These are phyloP conservation scores for Psittacula cyanocephala DNA, from an alignment of 2,113 vertebrate species.

Conservation along the genomic window DNA sequence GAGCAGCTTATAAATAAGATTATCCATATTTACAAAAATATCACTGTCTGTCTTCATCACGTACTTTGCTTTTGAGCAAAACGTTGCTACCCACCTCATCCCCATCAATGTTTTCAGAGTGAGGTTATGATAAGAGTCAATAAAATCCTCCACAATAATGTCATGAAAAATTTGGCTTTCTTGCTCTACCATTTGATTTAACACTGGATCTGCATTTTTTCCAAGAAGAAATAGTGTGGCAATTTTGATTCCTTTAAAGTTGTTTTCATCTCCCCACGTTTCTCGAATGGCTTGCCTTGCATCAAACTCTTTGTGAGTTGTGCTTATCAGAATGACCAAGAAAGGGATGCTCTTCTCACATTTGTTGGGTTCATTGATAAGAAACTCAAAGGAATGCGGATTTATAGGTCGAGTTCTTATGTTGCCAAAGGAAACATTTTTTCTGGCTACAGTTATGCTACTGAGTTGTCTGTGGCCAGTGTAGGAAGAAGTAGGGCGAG, in stretches of 20 bases:
- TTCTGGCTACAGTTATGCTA: constrained; percentile 80
- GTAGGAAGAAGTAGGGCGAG: constrained; percentile 89
- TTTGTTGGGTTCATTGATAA: constrained; percentile 95
- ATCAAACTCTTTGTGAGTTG: constrained; percentile 97
- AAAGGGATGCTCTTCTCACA: constrained; percentile 89
- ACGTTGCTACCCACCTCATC: constrained; percentile 96
- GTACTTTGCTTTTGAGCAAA: constrained; percentile 96
- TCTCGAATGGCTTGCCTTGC: constrained; percentile 96
- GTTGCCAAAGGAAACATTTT: constrained; percentile 91
- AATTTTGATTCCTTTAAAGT: constrained; percentile 88
- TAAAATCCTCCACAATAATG: constrained; percentile 96
- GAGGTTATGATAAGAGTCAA: constrained; percentile 97
- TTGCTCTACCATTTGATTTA: constrained; percentile 99
- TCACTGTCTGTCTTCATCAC: constrained; percentile 99
- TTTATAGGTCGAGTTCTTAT: constrained; percentile 95
- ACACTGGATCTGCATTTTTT: constrained; percentile 85
- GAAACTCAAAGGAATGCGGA: constrained; percentile 91
- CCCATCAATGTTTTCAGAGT: constrained; percentile 98
- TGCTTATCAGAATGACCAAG: constrained; percentile 96
- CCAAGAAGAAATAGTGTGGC: constrained; percentile 94
- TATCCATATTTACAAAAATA: constrained; percentile 99
- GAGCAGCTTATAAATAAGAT: constrained; percentile 95
- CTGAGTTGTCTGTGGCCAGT: constrained; percentile 84
- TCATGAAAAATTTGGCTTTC: constrained; percentile 99
- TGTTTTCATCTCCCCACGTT: constrained; percentile 97